Conservation (phyloP, 2,113 vertebrate species). For the Pygathrix nemaeus region DNA sequence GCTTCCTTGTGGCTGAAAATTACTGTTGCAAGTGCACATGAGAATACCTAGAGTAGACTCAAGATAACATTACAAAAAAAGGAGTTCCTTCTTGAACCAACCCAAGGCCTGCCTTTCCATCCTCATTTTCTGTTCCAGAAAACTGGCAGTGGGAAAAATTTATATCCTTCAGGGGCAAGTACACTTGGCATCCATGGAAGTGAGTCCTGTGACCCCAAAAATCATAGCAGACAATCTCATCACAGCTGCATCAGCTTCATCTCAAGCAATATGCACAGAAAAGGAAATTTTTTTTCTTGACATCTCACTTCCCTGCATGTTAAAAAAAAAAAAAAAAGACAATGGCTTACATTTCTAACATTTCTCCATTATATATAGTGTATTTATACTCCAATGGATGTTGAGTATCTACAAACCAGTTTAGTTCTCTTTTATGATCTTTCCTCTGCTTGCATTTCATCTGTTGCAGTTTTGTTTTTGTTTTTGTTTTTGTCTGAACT, state of each 20-base stretch:
- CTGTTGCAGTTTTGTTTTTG: neutral
- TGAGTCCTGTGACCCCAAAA: neutral
- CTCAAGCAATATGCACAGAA: neutral
- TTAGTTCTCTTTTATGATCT: neutral
- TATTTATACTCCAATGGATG: neutral
- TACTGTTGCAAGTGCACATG: neutral
- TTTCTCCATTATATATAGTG: neutral
- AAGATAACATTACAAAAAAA: neutral
- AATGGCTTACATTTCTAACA: neutral
- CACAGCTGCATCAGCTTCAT: neutral
- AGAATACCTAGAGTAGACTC: neutral
- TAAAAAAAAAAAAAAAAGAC: neutral
- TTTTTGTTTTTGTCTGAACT: neutral
- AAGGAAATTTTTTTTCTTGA: neutral
- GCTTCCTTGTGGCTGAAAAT: neutral
- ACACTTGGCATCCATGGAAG: too few relatives aligned
- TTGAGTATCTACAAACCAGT: neutral
- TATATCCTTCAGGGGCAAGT: neutral
- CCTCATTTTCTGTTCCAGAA: neutral
- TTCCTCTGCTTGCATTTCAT: neutral
- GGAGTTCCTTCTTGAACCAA: neutral
- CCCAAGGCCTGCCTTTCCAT: neutral
- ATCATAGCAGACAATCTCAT: neutral
- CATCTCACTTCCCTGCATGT: neutral
- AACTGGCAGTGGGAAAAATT: neutral